A percentile compares a stretch with the other conserved stretches of the same genome.
Evolutionary conservation across 2,888 invertebrate species (phyloP).

Genomic region (Euplexia lucipara): DNA sequence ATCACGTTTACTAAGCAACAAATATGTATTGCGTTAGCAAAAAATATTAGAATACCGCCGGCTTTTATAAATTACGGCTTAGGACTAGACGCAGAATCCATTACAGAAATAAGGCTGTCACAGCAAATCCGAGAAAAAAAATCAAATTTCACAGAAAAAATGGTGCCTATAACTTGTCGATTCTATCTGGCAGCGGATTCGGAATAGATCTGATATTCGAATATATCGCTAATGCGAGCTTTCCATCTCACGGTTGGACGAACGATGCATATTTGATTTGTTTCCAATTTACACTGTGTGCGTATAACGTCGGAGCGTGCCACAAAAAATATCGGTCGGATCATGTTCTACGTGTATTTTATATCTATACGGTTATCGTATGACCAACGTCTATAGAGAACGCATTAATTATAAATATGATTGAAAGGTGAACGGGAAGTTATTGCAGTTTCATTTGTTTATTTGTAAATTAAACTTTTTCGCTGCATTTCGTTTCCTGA

Average conservation of each 20-base stretch:
- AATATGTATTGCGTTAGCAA: constrained; percentile 19
- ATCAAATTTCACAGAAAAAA: constrained; percentile 73
- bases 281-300: constrained; percentile 85
- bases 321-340: constrained; percentile 78
- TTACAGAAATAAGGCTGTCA: constrained; percentile 60
- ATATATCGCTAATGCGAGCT: constrained; percentile 83
- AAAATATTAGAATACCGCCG: constrained; percentile 26
- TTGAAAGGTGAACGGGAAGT: constrained; percentile 62
- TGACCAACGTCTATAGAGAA: constrained; percentile 47
- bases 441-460: constrained; percentile 52
- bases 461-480: constrained; percentile 40
- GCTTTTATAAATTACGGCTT: constrained; percentile 47
- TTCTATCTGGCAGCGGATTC: constrained; percentile 74
- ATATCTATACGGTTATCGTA: constrained; percentile 32
- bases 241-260: constrained; percentile 87
- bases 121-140: constrained; percentile 64
- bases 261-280: constrained; percentile 89
- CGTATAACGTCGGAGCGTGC: constrained; percentile 69
- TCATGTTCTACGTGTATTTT: constrained; percentile 68
- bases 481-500: constrained; percentile 36
- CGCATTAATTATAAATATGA: constrained; percentile 63
- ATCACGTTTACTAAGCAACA: constrained; percentile 21
- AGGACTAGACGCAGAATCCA: constrained; percentile 28
- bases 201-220: constrained; percentile 77
- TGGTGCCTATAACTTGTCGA: constrained; percentile 71